Conservation (phyloP, 2,113 vertebrate genomes). For the Pluvialis apricaria region DNA sequence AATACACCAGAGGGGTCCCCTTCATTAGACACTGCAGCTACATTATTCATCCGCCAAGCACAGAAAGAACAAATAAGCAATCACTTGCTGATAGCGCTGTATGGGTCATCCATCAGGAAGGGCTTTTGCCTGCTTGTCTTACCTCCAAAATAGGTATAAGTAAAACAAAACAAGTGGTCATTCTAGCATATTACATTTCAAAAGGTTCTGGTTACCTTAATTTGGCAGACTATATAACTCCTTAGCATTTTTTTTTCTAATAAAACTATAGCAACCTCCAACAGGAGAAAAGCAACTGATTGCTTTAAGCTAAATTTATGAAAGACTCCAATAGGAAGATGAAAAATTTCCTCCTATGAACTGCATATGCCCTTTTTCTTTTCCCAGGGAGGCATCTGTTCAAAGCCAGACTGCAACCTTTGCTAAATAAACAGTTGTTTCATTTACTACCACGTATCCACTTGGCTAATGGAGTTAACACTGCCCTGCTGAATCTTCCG, state of each 20-base stretch:
- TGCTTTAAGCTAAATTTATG: background rate
- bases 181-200: background rate
- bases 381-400: background rate
- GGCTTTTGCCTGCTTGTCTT: background rate
- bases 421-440: slow-evolving; percentile 20
- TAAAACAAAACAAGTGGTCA: background rate
- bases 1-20: background rate
- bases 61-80: background rate
- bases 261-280: background rate
- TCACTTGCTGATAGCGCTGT: background rate
- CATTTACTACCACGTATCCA: background rate
- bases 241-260: background rate
- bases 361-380: background rate
- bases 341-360: slow-evolving; percentile 1
- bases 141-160: background rate
- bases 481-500: background rate
- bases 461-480: slow-evolving; percentile 7
- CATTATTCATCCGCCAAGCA: background rate
- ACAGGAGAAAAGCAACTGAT: background rate
- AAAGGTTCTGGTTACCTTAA: background rate
- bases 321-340: background rate
- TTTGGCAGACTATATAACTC: background rate
- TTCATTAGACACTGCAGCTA: background rate
- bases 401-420: background rate
- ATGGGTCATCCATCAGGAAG: background rate